Conservation (phyloP, 2,888 invertebrate genomes). For the Spilarctia lutea region DNA sequence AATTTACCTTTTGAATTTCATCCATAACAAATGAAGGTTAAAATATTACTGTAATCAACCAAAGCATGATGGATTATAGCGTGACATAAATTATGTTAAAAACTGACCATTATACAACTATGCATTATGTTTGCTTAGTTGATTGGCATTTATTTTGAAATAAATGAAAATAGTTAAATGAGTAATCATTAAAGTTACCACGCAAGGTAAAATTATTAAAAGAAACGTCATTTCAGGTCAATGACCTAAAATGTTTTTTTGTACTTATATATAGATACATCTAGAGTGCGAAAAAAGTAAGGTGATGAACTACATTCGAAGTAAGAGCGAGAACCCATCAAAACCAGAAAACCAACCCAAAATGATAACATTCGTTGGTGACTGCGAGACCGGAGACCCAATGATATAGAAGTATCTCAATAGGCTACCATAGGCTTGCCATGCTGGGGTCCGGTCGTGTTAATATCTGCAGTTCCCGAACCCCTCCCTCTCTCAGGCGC, state of each 20-base stretch:
- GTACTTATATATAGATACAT: neutral
- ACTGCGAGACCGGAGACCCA: no score
- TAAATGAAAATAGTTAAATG: neutral
- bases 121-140: slow-evolving; percentile 7
- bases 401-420: no score
- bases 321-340: neutral
- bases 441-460: no score
- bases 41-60: slow-evolving; percentile 24
- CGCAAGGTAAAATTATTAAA: neutral
- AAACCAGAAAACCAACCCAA: no score
- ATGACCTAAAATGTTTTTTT: neutral
- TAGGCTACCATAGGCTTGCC: no score
- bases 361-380: no score
- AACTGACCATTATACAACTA: slow-evolving; percentile 8
- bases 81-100: slow-evolving; percentile 26
- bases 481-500: no score
- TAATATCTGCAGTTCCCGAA: no score
- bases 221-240: neutral
- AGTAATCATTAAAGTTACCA: neutral
- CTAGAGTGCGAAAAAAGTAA: neutral
- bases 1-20: slow-evolving; percentile 1
- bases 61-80: slow-evolving; percentile 27
- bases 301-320: neutral
- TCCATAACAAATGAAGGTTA: slow-evolving; percentile 15
- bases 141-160: slow-evolving; percentile 6